Conservation (phyloP, 2,888 invertebrate genomes). For the Priapulus caudatus region DNA sequence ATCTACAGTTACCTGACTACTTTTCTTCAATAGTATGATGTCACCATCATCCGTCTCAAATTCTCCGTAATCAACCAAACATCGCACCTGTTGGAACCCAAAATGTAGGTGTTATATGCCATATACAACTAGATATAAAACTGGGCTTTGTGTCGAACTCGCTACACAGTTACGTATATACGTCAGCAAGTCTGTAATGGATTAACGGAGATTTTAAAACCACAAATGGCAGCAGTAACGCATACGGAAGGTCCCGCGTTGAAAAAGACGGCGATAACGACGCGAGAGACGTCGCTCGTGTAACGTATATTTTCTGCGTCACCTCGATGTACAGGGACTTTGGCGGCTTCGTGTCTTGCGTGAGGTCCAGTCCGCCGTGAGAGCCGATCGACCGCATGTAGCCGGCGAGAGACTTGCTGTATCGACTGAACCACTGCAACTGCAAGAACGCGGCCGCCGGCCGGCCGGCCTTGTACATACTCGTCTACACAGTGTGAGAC, state of each 20-base stretch:
- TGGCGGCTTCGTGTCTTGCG: slow-evolving; percentile 74
- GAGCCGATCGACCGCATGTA: slow-evolving; percentile 84
- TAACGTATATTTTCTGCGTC: too few relatives aligned
- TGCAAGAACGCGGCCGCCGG: too few relatives aligned
- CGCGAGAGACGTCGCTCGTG: too few relatives aligned
- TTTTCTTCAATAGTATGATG: slow-evolving; percentile 70
- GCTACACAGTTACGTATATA: slow-evolving; percentile 15
- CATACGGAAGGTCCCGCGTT: too few relatives aligned
- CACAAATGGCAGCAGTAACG: too few relatives aligned
- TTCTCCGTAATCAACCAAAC: slow-evolving; percentile 79
- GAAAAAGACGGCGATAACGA: too few relatives aligned
- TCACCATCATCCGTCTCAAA: slow-evolving; percentile 89
- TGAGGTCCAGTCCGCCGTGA: slow-evolving; percentile 56
- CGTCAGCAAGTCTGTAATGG: slow-evolving; percentile 7
- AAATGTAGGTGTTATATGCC: too few relatives aligned
- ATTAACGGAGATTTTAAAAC: slow-evolving; percentile 3
- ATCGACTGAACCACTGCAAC: slow-evolving; percentile 71
- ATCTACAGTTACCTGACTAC: slow-evolving; percentile 60
- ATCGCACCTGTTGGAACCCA: slow-evolving; percentile 59
- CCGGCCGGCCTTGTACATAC: too few relatives aligned
- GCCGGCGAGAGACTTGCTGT: slow-evolving; percentile 67
- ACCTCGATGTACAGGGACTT: slow-evolving; percentile 86
- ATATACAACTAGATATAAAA: too few relatives aligned
- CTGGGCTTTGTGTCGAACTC: too few relatives aligned
- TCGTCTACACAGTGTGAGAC: slow-evolving; percentile 5